Evolutionary conservation across 2,113 vertebrate genomes (phyloP).

Genomic region (Pachycephala philippinensis): DNA sequence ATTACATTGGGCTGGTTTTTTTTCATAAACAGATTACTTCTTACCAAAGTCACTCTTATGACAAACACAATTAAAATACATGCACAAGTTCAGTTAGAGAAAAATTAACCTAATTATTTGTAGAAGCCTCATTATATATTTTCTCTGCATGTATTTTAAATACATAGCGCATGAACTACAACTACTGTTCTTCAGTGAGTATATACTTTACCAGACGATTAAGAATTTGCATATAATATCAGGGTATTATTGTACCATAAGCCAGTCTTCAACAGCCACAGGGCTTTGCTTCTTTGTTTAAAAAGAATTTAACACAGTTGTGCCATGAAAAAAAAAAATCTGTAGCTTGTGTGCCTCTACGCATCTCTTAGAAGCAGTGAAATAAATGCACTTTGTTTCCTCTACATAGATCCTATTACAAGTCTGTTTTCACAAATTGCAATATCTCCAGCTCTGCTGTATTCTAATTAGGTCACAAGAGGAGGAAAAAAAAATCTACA

Average conservation of each 20-base stretch:
- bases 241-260: background rate
- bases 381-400: background rate
- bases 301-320: background rate
- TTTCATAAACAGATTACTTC: background rate
- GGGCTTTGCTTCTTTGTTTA: background rate
- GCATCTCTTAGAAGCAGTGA: background rate
- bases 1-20: background rate
- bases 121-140: background rate
- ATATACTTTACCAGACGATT: background rate
- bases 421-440: background rate
- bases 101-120: background rate
- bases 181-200: background rate
- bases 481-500: background rate
- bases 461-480: constrained; percentile 36
- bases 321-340: background rate
- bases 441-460: background rate
- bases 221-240: background rate
- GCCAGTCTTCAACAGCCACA: background rate
- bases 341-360: background rate
- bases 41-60: background rate
- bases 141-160: background rate
- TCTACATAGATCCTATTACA: background rate
- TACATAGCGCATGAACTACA: background rate
- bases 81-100: background rate
- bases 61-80: background rate